These are phyloP conservation scores for Catharus bicknelli DNA, from an alignment of 2,113 vertebrate genomes.

Conservation along the genomic window DNA sequence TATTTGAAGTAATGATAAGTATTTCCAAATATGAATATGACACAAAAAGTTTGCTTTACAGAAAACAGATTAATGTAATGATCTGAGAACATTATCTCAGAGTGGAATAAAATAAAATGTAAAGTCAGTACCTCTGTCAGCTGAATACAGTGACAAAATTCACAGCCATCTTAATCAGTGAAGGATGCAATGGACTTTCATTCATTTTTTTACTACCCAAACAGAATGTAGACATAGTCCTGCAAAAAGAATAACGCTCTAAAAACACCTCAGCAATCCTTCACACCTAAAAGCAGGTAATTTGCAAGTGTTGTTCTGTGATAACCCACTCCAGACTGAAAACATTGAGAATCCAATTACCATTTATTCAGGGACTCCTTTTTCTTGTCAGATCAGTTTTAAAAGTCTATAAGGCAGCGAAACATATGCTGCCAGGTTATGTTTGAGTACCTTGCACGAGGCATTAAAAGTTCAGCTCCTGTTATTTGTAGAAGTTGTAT, in stretches of 20 bases:
- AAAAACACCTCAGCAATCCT: background rate
- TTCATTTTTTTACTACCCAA: background rate
- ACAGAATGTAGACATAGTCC: background rate
- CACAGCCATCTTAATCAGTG: background rate
- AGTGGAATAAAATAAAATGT: background rate
- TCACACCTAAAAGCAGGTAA: background rate
- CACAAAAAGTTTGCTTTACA: background rate
- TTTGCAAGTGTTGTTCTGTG: background rate
- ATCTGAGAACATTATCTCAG: background rate
- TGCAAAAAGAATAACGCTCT: background rate
- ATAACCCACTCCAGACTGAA: background rate
- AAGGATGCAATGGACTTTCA: background rate
- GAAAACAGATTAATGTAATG: background rate
- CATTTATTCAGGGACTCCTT: background rate
- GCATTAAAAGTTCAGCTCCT: background rate
- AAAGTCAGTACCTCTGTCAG: background rate
- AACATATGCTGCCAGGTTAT: accelerated
- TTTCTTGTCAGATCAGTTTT: background rate
- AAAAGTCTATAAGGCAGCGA: background rate
- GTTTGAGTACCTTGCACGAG: background rate
- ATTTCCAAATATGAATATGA: background rate
- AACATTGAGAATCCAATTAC: background rate
- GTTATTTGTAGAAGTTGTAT: background rate
- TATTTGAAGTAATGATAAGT: background rate
- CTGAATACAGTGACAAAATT: background rate